These are phyloP conservation scores for Eubasilissa regina DNA, from an alignment of 1,140 invertebrate genomes.

Conservation along the genomic window DNA sequence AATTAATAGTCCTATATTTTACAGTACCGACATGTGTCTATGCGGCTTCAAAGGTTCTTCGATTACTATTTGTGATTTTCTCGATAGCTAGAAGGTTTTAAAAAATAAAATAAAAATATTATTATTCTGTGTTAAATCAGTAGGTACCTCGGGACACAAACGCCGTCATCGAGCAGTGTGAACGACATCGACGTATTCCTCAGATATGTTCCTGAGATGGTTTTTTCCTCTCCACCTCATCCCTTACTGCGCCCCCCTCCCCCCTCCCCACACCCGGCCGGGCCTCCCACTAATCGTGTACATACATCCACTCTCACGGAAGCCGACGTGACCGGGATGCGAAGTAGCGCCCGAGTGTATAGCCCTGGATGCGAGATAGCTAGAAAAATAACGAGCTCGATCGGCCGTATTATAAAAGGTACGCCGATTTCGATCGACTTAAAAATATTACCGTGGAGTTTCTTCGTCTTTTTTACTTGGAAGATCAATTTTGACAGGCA, in stretches of 20 bases:
- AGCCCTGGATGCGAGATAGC: slow-evolving; percentile 1
- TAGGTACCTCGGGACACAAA: neutral
- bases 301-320: slow-evolving; percentile 59
- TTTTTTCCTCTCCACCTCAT: neutral
- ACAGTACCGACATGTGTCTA: too few species aligned
- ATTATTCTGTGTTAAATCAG: too few species aligned
- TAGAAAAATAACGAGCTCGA: neutral
- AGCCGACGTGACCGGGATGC: slow-evolving; percentile 55
- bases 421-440: neutral
- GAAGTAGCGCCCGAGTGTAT: slow-evolving; percentile 52
- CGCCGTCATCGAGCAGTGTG: slow-evolving; percentile 17
- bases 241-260: neutral
- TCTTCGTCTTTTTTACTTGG: neutral
- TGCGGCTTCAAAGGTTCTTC: too few species aligned
- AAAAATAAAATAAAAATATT: too few species aligned
- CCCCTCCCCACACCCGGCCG: slow-evolving; percentile 8
- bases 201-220: slow-evolving; percentile 6
- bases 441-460: neutral
- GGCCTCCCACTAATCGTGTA: slow-evolving; percentile 57
- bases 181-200: slow-evolving; percentile 11
- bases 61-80: too few species aligned
- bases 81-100: too few species aligned
- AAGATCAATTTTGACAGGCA: neutral
- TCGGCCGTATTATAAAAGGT: neutral
- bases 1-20: too few species aligned